Percentiles rank a stretch among this genome's conserved stretches.
Evolutionary conservation across 2,888 invertebrate genomes (phyloP).

Genomic region (Ferdinandea cuprea): DNA sequence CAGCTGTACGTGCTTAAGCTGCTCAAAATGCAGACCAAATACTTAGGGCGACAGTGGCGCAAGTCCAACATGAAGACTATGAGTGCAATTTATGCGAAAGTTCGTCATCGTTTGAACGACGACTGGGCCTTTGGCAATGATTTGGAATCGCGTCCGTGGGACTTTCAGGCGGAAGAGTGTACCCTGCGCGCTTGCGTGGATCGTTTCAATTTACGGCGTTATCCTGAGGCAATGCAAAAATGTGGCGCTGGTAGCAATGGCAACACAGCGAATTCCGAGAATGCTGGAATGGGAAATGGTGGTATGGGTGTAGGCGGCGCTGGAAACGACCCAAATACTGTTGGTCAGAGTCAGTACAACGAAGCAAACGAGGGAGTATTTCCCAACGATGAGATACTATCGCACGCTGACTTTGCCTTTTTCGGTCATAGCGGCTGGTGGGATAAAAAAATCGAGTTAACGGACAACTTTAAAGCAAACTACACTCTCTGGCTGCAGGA

Average conservation of each 20-base stretch:
- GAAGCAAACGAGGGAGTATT: slow-evolving; percentile 80
- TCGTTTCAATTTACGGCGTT: slow-evolving; percentile 96
- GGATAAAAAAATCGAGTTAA: slow-evolving; percentile 87
- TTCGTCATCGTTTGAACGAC: slow-evolving; percentile 97
- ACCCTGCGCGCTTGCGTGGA: slow-evolving; percentile 96
- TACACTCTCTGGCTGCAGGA: slow-evolving; percentile 98
- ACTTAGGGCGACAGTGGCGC: slow-evolving; percentile 99
- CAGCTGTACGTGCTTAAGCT: slow-evolving; percentile 98
- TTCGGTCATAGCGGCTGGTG: slow-evolving; percentile 83
- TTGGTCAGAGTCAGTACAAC: slow-evolving; percentile 75
- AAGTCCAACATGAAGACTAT: slow-evolving; percentile 99
- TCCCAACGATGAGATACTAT: slow-evolving; percentile 82
- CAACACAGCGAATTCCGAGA: slow-evolving; percentile 80
- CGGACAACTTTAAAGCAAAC: slow-evolving; percentile 95
- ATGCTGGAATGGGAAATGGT: slow-evolving; percentile 77
- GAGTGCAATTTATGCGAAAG: slow-evolving; percentile 99
- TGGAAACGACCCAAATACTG: slow-evolving; percentile 74
- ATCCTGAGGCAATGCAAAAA: slow-evolving; percentile 85
- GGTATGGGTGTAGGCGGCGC: slow-evolving; percentile 74
- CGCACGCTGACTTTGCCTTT: slow-evolving; percentile 82
- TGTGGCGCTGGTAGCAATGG: slow-evolving; percentile 81
- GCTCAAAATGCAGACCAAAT: slow-evolving; percentile 99
- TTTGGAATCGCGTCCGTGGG: slow-evolving; percentile 98
- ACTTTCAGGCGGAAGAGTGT: slow-evolving; percentile 98
- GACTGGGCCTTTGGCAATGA: slow-evolving; percentile 99